These are phyloP conservation scores for Anastrepha obliqua DNA, from an alignment of 1,140 invertebrate species.

Conservation along the genomic window DNA sequence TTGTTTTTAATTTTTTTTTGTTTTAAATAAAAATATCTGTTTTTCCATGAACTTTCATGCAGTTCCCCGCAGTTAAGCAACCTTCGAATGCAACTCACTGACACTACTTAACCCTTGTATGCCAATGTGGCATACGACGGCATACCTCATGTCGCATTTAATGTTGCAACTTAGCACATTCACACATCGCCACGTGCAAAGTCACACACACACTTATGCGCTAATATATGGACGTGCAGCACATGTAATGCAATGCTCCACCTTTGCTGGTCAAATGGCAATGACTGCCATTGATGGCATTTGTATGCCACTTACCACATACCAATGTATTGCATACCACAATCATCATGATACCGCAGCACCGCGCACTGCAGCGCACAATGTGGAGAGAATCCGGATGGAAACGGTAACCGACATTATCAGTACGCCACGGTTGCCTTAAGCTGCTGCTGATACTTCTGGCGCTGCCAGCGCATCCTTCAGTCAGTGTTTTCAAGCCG, in stretches of 20 bases:
- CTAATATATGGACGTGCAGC: neutral
- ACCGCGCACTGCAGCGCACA: neutral
- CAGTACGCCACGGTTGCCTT: constrained; percentile 39
- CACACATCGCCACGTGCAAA: neutral
- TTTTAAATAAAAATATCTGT: neutral
- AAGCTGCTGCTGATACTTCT: neutral
- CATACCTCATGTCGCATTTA: constrained; percentile 35
- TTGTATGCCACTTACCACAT: neutral
- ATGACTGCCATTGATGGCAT: constrained; percentile 49
- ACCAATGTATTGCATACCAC: neutral
- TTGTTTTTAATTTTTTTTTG: no score
- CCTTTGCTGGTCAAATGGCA: constrained; percentile 48
- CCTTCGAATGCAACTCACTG: constrained; percentile 18
- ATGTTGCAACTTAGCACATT: constrained; percentile 29
- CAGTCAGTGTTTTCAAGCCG: neutral
- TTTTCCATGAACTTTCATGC: neutral
- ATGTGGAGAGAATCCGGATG: neutral
- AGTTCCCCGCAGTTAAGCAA: neutral
- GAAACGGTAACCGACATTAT: constrained; percentile 38
- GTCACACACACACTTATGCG: neutral
- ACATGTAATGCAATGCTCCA: neutral
- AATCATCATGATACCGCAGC: neutral
- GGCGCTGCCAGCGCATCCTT: neutral
- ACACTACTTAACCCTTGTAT: constrained; percentile 26
- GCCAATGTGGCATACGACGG: neutral